Evolutionary conservation across 1,140 invertebrate species (phyloP).

Genomic region (Drosophila malerkotliana): DNA sequence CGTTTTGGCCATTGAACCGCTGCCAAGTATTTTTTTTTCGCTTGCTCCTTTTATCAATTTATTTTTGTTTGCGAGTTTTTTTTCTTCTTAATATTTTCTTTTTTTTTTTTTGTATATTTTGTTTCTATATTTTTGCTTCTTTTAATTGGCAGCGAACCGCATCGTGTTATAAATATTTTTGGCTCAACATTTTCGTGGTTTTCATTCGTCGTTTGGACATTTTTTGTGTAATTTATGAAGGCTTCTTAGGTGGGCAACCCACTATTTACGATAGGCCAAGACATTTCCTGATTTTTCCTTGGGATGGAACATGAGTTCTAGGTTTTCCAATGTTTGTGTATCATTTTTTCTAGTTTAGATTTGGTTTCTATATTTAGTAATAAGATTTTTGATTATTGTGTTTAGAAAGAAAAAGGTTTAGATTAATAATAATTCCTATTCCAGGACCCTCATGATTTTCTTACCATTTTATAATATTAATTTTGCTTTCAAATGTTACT

Average conservation of each 20-base stretch:
- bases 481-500: no score
- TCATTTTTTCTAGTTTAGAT: background rate
- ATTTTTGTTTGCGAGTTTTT: constrained; percentile 31
- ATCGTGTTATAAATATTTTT: constrained; percentile 64
- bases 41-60: constrained; percentile 39
- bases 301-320: constrained; percentile 1
- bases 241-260: constrained; percentile 42
- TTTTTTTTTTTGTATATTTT: constrained; percentile 20
- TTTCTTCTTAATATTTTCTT: constrained; percentile 9
- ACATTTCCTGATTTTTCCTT: constrained; percentile 36
- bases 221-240: constrained; percentile 47
- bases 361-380: no score
- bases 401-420: no score
- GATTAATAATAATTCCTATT: no score
- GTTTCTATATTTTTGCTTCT: constrained; percentile 39
- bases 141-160: constrained; percentile 59
- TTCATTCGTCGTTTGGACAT: constrained; percentile 48
- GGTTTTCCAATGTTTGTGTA: background rate
- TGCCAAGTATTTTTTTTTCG: constrained; percentile 61
- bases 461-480: no score
- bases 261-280: constrained; percentile 33
- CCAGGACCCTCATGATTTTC: no score
- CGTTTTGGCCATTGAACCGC: constrained; percentile 71
- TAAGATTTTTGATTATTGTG: no score
- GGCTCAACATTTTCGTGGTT: constrained; percentile 57